phyloP scores from a whole-genome alignment of 2,113 vertebrate species.

The Aspiorhynchus laticeps region DNA sequence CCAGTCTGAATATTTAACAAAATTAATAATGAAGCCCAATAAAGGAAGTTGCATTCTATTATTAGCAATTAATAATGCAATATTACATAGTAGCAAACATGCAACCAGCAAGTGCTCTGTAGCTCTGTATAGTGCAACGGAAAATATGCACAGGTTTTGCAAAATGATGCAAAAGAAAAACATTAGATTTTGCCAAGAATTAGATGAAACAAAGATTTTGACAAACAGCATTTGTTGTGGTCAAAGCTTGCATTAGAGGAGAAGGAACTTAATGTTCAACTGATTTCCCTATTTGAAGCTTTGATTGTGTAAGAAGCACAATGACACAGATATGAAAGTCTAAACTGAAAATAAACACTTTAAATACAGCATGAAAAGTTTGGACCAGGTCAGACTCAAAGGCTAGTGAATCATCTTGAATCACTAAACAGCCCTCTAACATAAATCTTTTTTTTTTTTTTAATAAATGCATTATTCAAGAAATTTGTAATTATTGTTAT shows the following conservation, averaged over 20 bases:
- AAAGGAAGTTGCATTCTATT: neutral
- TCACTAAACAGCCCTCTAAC: neutral
- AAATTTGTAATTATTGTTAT: neutral
- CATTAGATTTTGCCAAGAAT: neutral
- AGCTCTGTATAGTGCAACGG: neutral
- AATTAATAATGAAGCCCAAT: neutral
- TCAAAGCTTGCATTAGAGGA: conserved; percentile 12
- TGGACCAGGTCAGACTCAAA: neutral
- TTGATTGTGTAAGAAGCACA: conserved; percentile 50
- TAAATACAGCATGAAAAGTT: neutral
- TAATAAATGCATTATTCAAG: neutral
- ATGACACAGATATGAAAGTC: conserved; percentile 10
- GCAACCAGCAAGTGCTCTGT: neutral
- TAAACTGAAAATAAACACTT: neutral
- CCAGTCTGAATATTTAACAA: conserved; percentile 32
- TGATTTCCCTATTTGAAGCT: conserved; percentile 42
- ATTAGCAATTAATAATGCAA: conserved; percentile 2
- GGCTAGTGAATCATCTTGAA: neutral
- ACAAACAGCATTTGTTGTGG: conserved; percentile 16
- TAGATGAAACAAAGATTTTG: conserved; percentile 32
- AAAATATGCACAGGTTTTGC: neutral
- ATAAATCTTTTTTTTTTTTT: neutral
- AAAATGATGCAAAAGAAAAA: neutral
- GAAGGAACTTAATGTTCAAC: conserved; percentile 27
- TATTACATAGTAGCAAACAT: neutral